phyloP scores from a whole-genome alignment of 2,797 vertebrate species.

The Notamacropus eugenii region DNA sequence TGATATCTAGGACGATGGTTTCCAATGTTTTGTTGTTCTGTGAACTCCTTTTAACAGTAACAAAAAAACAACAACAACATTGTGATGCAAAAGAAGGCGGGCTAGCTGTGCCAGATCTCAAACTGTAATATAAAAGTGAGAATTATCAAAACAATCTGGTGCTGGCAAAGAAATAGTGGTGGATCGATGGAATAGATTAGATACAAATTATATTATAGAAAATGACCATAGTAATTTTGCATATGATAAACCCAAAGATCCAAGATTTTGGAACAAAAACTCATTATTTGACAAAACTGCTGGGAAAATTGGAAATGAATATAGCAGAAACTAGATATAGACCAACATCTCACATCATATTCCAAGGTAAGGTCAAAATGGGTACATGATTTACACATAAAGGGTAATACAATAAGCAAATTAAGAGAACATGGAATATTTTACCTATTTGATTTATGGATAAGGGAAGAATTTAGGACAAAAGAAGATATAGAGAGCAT shows the following conservation, averaged over 20 bases:
- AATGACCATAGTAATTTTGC: background rate
- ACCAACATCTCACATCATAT: no score
- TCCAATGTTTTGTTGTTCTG: background rate
- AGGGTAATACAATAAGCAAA: no score
- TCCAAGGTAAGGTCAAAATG: no score
- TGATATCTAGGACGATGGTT: background rate
- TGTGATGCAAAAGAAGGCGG: background rate
- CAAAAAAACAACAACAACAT: background rate
- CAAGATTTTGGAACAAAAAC: no score
- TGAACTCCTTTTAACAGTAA: background rate
- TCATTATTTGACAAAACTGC: no score
- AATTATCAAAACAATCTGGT: background rate
- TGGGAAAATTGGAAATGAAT: no score
- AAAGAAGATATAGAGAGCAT: background rate
- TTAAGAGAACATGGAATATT: no score
- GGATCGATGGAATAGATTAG: background rate
- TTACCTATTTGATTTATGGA: background rate
- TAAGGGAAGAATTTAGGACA: background rate
- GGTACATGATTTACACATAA: no score
- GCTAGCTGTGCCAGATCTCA: background rate
- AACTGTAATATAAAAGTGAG: background rate
- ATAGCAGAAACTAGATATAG: no score
- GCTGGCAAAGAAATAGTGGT: background rate
- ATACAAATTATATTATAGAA: background rate
- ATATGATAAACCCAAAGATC: no score